Evolutionary conservation across 2,113 vertebrate genomes (phyloP).

Genomic region (Canis aureus): DNA sequence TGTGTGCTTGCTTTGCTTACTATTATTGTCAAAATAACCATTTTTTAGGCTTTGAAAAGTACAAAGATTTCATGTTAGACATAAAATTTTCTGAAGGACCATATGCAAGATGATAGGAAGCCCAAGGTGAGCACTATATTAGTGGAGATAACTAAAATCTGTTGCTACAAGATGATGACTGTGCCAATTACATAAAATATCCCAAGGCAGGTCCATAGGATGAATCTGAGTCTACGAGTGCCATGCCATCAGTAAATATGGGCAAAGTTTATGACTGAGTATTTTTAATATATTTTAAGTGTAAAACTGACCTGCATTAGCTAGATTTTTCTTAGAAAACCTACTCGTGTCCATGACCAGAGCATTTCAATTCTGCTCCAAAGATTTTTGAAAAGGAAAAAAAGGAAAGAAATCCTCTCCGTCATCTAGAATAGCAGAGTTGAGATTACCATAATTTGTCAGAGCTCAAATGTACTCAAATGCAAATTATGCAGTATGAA

Average conservation of each 20-base stretch:
- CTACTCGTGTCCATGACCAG: neutral
- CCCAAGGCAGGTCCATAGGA: neutral
- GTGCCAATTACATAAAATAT: neutral
- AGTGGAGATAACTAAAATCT: neutral
- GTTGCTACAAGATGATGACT: neutral
- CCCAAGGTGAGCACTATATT: neutral
- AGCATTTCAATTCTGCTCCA: conserved; percentile 7
- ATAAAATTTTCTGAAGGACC: neutral
- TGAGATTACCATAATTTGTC: conserved; percentile 4
- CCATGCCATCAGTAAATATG: neutral
- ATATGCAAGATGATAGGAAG: neutral
- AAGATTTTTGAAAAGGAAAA: neutral
- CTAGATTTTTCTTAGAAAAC: neutral
- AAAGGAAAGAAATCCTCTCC: neutral
- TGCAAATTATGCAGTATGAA: neutral
- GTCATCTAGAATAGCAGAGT: neutral
- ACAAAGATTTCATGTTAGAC: neutral
- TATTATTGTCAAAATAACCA: neutral
- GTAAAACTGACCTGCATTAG: neutral
- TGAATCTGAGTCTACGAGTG: neutral
- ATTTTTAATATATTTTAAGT: neutral
- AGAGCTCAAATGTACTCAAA: neutral
- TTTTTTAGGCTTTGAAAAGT: neutral
- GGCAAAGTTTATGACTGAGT: neutral
- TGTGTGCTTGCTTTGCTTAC: neutral